Evolutionary conservation across 2,888 invertebrate genomes (phyloP).

Genomic region (Diogma glabrata): DNA sequence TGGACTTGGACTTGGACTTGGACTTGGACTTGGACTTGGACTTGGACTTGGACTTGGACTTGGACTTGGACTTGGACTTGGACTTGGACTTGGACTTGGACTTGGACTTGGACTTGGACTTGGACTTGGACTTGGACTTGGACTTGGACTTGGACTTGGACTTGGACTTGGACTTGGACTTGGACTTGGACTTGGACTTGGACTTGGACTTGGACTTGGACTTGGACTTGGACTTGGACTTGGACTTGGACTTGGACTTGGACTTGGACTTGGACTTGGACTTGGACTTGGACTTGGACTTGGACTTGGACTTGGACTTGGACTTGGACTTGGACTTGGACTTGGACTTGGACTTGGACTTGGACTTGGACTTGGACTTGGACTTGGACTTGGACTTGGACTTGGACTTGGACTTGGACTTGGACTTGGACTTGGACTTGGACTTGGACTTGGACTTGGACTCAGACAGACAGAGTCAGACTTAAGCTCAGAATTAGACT

Average conservation of each 20-base stretch:
- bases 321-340: conserved; percentile 1
- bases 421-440: not conserved
- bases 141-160: conserved; percentile 3
- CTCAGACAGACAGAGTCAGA: too few species aligned
- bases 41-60: conserved; percentile 3
- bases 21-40: conserved; percentile 3
- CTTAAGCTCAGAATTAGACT: too few species aligned
- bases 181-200: conserved; percentile 3
- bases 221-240: conserved; percentile 3
- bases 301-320: not conserved
- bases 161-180: conserved; percentile 3
- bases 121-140: conserved; percentile 3
- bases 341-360: not conserved
- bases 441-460: not conserved
- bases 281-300: not conserved
- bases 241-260: not conserved
- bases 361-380: not conserved
- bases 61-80: conserved; percentile 3
- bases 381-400: not conserved
- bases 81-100: conserved; percentile 3
- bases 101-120: conserved; percentile 3
- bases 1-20: conserved; percentile 3
- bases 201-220: conserved; percentile 3
- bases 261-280: not conserved
- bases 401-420: not conserved